Evolutionary conservation across 2,797 vertebrate species (phyloP).

Genomic region (Tadarida brasiliensis): DNA sequence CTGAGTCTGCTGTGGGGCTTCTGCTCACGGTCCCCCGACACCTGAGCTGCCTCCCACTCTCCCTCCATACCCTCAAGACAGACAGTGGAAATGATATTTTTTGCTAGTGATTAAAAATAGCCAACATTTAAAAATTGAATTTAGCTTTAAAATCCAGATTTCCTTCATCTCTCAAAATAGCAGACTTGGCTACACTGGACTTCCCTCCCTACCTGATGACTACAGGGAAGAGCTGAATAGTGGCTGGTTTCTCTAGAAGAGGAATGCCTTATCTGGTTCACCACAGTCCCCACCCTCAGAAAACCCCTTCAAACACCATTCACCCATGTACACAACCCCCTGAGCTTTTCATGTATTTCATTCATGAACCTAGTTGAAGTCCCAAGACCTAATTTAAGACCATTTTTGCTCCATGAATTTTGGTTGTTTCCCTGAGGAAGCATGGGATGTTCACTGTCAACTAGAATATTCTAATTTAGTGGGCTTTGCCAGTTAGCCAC

Average conservation of each 20-base stretch:
- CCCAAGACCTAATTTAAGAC: background rate
- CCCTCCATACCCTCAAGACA: background rate
- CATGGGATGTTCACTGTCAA: background rate
- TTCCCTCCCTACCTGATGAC: background rate
- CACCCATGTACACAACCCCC: background rate
- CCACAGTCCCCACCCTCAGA: rapidly evolving
- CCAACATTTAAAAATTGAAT: background rate
- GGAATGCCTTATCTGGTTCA: too few species aligned
- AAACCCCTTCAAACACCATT: background rate
- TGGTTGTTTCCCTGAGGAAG: background rate
- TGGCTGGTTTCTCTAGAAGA: background rate
- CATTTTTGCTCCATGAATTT: background rate
- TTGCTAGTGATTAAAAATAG: background rate
- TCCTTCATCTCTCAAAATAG: background rate
- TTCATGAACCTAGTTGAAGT: background rate
- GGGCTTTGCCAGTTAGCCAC: background rate
- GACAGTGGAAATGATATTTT: background rate
- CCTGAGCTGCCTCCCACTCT: background rate
- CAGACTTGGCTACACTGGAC: background rate
- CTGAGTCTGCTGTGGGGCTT: background rate
- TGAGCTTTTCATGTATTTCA: background rate
- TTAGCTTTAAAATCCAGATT: background rate
- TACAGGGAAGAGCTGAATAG: background rate
- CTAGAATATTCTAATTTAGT: background rate
- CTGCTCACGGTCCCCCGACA: background rate